Conservation (phyloP, 2,113 vertebrate species). For the Brachionichthys hirsutus region DNA sequence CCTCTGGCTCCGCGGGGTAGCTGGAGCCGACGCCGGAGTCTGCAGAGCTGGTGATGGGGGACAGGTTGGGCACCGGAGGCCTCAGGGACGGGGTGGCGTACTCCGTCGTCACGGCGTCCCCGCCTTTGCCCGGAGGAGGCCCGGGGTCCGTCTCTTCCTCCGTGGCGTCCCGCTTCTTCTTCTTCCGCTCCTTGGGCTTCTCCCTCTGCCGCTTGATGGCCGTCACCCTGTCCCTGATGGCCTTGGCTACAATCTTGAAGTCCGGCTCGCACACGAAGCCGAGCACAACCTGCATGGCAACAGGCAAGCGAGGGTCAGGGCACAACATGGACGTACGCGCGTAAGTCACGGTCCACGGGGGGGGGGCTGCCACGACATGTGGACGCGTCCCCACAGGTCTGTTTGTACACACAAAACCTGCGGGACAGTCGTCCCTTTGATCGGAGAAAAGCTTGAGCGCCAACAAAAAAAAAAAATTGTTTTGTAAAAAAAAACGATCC, state of each 20-base stretch:
- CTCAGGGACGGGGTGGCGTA: constrained; percentile 37
- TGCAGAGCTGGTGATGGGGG: constrained; percentile 65
- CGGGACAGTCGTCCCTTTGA: too few species aligned
- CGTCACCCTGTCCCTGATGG: constrained; percentile 88
- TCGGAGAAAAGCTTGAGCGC: too few species aligned
- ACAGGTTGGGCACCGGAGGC: constrained; percentile 36
- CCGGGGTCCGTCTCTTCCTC: constrained; percentile 66
- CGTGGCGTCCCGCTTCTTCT: constrained; percentile 60
- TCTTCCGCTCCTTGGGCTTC: too few species aligned
- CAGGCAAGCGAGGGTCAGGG: constrained; percentile 2
- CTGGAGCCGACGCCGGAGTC: constrained; percentile 62
- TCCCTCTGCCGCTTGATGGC: constrained; percentile 92
- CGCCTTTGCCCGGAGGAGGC: constrained; percentile 7
- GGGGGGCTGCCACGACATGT: too few species aligned
- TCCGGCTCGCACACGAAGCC: constrained; percentile 93
- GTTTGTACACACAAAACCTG: too few species aligned
- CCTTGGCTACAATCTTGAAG: constrained; percentile 94
- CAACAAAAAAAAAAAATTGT: too few species aligned
- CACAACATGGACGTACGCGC: constrained; percentile 24
- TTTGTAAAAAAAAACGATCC: too few species aligned
- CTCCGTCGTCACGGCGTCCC: constrained; percentile 25
- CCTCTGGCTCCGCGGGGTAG: constrained; percentile 82
- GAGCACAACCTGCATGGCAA: constrained; percentile 83
- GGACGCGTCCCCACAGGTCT: too few species aligned
- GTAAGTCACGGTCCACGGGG: neutral